Conservation (phyloP, 2,888 invertebrate genomes). For the Euzetes globulus region DNA sequence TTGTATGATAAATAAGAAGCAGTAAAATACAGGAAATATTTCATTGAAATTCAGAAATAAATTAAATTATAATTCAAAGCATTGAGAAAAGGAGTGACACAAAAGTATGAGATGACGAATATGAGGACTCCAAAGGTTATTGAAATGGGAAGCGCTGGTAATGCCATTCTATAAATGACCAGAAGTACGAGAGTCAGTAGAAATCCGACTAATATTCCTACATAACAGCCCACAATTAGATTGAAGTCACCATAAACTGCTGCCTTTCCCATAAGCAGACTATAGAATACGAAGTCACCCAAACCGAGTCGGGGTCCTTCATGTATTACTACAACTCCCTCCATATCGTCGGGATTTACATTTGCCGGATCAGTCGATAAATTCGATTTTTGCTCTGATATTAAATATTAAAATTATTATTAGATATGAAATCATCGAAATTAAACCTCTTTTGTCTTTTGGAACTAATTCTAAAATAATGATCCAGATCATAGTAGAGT, state of each 20-base stretch:
- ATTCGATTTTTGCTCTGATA: background rate
- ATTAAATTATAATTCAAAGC: background rate
- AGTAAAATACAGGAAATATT: too few species aligned
- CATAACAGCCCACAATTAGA: background rate
- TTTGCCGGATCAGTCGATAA: too few species aligned
- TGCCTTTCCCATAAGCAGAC: background rate
- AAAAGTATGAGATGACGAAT: background rate
- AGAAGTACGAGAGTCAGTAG: background rate
- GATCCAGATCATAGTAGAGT: background rate
- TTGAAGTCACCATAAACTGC: background rate
- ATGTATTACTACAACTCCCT: background rate
- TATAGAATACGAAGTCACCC: conserved; percentile 21
- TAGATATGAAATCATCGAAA: too few species aligned
- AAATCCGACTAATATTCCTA: background rate
- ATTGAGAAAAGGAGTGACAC: conserved; percentile 5
- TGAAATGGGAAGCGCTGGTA: conserved; percentile 18
- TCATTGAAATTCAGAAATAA: too few species aligned
- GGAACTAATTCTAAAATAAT: background rate
- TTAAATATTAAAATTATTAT: background rate
- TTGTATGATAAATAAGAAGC: too few species aligned
- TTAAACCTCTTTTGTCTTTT: too few species aligned
- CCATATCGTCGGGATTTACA: background rate
- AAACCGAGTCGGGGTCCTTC: background rate
- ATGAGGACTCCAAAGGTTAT: background rate
- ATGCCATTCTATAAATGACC: background rate